Percentiles rank a stretch among this genome's conserved stretches.
Evolutionary conservation across 1,140 invertebrate species (phyloP).

Genomic region (Drosophila melanica): DNA sequence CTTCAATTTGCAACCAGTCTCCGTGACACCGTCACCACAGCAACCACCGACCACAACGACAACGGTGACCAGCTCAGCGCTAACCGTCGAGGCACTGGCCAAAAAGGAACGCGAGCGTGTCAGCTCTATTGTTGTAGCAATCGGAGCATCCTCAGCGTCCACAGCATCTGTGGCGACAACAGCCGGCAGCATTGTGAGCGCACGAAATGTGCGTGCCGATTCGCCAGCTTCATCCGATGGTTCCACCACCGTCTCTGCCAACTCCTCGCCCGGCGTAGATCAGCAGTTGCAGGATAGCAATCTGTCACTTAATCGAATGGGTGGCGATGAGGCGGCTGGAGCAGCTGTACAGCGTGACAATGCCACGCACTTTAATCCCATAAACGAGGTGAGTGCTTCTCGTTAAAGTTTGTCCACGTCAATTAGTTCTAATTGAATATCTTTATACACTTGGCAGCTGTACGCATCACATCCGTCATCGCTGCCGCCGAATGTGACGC

Average conservation of each 20-base stretch:
- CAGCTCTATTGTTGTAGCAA: constrained; percentile 54
- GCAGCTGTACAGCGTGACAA: constrained; percentile 40
- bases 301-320: constrained; percentile 62
- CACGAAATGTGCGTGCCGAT: constrained; percentile 72
- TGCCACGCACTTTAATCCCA: constrained; percentile 79
- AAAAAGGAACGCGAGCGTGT: constrained; percentile 69
- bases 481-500: constrained; percentile 32
- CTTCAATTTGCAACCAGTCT: constrained; percentile 65
- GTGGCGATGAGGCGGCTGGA: constrained; percentile 21
- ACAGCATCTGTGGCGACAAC: constrained; percentile 32
- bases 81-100: constrained; percentile 74
- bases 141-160: constrained; percentile 62
- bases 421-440: neutral
- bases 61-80: constrained; percentile 35
- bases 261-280: constrained; percentile 89
- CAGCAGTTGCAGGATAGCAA: constrained; percentile 87
- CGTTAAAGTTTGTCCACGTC: too few species aligned
- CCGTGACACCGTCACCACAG: constrained; percentile 82
- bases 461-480: constrained; percentile 63
- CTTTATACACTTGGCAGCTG: constrained; percentile 42
- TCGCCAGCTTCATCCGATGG: constrained; percentile 85
- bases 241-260: constrained; percentile 91
- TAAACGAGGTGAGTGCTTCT: constrained; percentile 65
- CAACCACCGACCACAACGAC: constrained; percentile 24
- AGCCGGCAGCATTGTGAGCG: constrained; percentile 48